Percentiles rank a stretch among this genome's conserved stretches.
Conservation (phyloP, 2,888 invertebrate genomes). For the Tenthredo scrophulariae region DNA sequence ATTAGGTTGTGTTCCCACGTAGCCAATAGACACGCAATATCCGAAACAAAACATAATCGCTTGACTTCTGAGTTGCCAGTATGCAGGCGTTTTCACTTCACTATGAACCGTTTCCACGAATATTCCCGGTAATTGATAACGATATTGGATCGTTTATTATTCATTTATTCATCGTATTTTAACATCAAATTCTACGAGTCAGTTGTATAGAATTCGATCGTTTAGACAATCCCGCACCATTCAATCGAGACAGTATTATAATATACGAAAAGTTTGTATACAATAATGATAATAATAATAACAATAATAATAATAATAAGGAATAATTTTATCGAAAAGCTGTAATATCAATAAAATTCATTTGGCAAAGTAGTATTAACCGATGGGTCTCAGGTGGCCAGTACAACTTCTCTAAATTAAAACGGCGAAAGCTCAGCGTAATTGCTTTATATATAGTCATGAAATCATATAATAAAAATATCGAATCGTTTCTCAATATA, state of each 20-base stretch:
- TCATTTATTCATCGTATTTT: neutral
- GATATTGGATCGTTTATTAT: neutral
- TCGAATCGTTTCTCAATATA: neutral
- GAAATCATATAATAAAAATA: neutral
- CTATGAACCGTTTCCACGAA: too few species aligned
- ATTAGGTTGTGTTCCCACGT: too few species aligned
- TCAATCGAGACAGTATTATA: neutral
- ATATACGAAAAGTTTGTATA: neutral
- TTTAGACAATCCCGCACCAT: neutral
- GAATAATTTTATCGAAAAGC: constrained; percentile 25
- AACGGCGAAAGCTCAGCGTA: neutral
- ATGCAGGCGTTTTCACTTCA: too few species aligned
- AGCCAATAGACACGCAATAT: too few species aligned
- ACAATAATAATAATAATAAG: neutral
- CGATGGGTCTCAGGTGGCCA: constrained; percentile 39
- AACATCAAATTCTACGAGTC: neutral
- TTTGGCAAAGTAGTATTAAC: constrained; percentile 13
- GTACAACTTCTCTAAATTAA: constrained; percentile 22
- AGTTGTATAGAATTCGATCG: neutral
- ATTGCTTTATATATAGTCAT: constrained; percentile 2
- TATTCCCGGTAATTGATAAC: too few species aligned
- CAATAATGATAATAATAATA: neutral
- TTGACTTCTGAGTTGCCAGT: too few species aligned
- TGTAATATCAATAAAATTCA: constrained; percentile 38
- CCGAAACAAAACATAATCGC: too few species aligned